Conservation (phyloP, 2,888 invertebrate species). For the Drosophila emarginata region DNA sequence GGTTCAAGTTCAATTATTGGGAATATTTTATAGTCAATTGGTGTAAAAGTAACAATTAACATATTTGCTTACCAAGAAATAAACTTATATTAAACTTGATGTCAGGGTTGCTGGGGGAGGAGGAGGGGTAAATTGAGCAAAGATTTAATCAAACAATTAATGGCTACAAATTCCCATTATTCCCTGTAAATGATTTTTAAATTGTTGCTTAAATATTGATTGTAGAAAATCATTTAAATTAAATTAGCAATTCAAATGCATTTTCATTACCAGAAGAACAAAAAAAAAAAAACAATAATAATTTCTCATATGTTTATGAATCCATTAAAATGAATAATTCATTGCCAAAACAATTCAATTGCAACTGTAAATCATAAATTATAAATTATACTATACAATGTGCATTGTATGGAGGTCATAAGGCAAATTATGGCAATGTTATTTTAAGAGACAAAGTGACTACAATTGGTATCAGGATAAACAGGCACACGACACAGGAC, state of each 20-base stretch:
- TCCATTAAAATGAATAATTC: neutral
- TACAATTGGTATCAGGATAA: conserved; percentile 22
- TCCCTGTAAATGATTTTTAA: too few relatives aligned
- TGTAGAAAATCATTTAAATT: neutral
- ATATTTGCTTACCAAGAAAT: neutral
- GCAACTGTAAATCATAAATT: conserved; percentile 34
- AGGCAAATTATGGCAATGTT: neutral
- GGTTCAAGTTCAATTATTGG: neutral
- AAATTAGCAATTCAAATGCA: neutral
- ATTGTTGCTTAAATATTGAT: too few relatives aligned
- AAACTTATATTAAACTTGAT: neutral
- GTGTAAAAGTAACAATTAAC: conserved; percentile 1
- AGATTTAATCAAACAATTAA: neutral
- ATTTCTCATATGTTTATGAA: neutral
- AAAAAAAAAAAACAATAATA: too few relatives aligned
- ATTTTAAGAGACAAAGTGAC: conserved; percentile 4
- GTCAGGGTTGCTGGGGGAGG: too few relatives aligned
- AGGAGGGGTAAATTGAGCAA: neutral
- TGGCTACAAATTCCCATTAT: neutral
- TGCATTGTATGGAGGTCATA: conserved; percentile 11
- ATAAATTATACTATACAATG: conserved; percentile 20
- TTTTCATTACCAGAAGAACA: too few relatives aligned
- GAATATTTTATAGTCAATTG: neutral
- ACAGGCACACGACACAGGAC: too few relatives aligned
- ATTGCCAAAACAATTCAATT: conserved; percentile 32